A percentile compares a stretch with the other conserved stretches of the same genome.
phyloP scores from a whole-genome alignment of 2,888 invertebrate species.

The Microplitis deprimator region DNA sequence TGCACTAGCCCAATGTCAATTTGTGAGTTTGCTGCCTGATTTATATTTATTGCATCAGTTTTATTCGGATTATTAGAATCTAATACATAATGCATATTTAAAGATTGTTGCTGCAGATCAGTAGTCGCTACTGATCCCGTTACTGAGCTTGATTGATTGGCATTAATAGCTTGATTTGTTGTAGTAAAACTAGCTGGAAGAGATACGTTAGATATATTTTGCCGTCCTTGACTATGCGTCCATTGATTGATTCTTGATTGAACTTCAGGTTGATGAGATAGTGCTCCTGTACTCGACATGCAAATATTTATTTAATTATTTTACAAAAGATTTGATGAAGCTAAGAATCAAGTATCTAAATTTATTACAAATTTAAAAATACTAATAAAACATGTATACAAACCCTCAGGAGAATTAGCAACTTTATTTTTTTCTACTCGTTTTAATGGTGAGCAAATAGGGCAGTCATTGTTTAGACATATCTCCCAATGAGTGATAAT shows the following conservation, averaged over 20 bases:
- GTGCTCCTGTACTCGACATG: slow-evolving; percentile 52
- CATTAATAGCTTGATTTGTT: slow-evolving; percentile 66
- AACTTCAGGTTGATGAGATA: slow-evolving; percentile 59
- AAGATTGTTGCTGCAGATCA: slow-evolving; percentile 71
- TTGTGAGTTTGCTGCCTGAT: too few species aligned
- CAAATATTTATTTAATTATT: background rate
- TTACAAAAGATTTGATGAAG: background rate
- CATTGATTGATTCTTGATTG: slow-evolving; percentile 59
- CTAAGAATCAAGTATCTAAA: slow-evolving; percentile 1
- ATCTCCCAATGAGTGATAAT: slow-evolving; percentile 99
- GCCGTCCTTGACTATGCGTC: slow-evolving; percentile 58
- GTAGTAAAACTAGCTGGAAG: slow-evolving; percentile 74
- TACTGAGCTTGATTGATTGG: slow-evolving; percentile 61
- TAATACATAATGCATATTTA: slow-evolving; percentile 63
- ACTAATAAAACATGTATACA: slow-evolving; percentile 7
- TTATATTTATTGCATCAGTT: too few species aligned
- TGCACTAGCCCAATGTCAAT: too few species aligned
- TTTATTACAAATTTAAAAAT: slow-evolving; percentile 21
- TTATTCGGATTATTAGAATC: too few species aligned
- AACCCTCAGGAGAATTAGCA: slow-evolving; percentile 73
- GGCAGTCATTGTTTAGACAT: slow-evolving; percentile 95
- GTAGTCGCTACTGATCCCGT: slow-evolving; percentile 69
- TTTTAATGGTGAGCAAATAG: slow-evolving; percentile 97
- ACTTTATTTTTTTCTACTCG: slow-evolving; percentile 85
- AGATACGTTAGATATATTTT: slow-evolving; percentile 73